These are phyloP conservation scores for Aelia acuminata DNA, from an alignment of 2,888 invertebrate species.

Conservation along the genomic window DNA sequence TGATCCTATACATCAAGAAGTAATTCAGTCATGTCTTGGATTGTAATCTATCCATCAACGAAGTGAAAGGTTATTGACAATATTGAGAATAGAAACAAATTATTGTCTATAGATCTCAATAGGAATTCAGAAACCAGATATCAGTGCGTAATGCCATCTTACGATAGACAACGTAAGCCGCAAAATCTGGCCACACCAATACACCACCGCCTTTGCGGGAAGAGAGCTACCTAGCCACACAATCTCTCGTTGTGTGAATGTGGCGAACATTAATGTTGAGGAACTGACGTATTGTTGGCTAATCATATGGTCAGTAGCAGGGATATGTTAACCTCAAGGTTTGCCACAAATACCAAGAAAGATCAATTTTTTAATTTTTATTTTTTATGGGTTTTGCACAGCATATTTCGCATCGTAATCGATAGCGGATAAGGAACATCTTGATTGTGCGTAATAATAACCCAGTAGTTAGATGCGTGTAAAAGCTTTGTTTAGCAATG, in stretches of 20 bases:
- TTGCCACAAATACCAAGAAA: background rate
- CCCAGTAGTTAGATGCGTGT: background rate
- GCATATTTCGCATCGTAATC: background rate
- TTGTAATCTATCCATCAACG: too few species aligned
- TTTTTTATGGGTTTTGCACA: background rate
- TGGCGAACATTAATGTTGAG: background rate
- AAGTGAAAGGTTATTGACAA: too few species aligned
- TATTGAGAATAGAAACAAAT: background rate
- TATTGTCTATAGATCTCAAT: background rate
- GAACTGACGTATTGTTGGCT: background rate
- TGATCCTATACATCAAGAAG: background rate
- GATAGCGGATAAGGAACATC: background rate
- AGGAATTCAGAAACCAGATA: background rate
- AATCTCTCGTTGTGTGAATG: background rate
- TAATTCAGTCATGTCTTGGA: background rate
- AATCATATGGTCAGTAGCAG: background rate
- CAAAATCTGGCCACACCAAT: background rate
- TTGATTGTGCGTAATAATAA: background rate
- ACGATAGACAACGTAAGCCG: background rate
- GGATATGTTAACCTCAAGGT: background rate
- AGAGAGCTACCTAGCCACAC: background rate
- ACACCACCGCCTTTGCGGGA: background rate
- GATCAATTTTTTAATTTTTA: background rate
- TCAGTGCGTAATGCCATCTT: background rate
- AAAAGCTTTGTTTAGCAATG: background rate